These are phyloP conservation scores for Entomobrya proxima DNA, from an alignment of 2,888 invertebrate genomes.

Conservation along the genomic window DNA sequence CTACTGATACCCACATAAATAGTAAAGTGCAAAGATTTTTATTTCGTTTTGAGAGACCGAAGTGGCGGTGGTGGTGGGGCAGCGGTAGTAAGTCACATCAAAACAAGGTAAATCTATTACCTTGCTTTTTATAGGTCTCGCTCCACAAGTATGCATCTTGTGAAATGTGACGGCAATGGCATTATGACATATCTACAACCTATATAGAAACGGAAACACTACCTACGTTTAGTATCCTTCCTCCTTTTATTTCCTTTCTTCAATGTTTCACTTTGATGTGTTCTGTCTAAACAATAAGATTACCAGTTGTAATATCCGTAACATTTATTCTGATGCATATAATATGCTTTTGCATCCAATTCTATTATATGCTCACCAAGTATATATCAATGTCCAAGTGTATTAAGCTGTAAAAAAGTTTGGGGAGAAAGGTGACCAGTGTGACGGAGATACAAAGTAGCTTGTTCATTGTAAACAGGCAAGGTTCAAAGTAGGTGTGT, in stretches of 20 bases:
- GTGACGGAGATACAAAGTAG: too few species aligned
- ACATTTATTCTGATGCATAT: slow-evolving; percentile 65
- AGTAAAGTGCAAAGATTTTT: too few species aligned
- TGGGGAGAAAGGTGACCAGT: slow-evolving; percentile 41
- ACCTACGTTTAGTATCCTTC: slow-evolving; percentile 8
- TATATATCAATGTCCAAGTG: slow-evolving; percentile 63
- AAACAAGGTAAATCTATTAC: too few species aligned
- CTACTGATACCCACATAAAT: too few species aligned
- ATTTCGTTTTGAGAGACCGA: too few species aligned
- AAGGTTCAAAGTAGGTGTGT: neutral
- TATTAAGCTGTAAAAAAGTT: slow-evolving; percentile 53
- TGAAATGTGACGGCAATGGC: too few species aligned
- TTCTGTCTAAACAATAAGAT: slow-evolving; percentile 48
- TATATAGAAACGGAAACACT: too few species aligned
- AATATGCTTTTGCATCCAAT: slow-evolving; percentile 64
- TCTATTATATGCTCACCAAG: slow-evolving; percentile 65
- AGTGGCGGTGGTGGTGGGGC: neutral
- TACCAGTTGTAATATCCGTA: slow-evolving; percentile 39
- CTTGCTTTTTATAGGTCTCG: too few species aligned
- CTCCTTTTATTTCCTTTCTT: slow-evolving; percentile 13
- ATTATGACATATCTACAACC: too few species aligned
- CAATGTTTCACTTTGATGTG: slow-evolving; percentile 35
- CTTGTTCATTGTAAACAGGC: neutral
- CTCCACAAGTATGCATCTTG: too few species aligned
- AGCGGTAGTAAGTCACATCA: neutral